Evolutionary conservation across 2,797 vertebrate species (phyloP).

Genomic region (Ctenopoma kingsleyae): DNA sequence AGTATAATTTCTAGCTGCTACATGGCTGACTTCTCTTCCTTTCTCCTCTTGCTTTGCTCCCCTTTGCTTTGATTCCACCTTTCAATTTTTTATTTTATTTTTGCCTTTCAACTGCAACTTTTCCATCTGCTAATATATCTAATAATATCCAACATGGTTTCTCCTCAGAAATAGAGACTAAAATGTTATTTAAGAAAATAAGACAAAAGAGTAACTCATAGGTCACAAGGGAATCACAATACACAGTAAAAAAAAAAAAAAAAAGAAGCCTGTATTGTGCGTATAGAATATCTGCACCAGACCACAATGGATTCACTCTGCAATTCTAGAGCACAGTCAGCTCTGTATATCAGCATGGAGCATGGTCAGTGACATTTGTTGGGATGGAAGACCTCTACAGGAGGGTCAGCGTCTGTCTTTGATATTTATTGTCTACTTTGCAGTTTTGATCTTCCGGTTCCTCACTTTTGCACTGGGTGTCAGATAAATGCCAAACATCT

Average conservation of each 20-base stretch:
- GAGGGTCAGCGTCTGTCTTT: conserved; percentile 47
- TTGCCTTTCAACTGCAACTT: conserved; percentile 19
- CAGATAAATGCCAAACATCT: conserved; percentile 47
- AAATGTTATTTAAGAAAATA: conserved; percentile 61
- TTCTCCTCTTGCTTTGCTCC: neutral
- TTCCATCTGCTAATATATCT: conserved; percentile 4
- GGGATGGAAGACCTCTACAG: conserved; percentile 24
- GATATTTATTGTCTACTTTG: conserved; percentile 42
- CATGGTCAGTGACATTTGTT: conserved; percentile 40
- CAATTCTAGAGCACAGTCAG: conserved; percentile 30
- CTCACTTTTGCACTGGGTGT: conserved; percentile 24
- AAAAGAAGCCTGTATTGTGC: conserved; percentile 31
- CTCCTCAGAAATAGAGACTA: conserved; percentile 40
- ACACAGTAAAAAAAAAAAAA: conserved; percentile 30
- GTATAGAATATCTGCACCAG: conserved; percentile 43
- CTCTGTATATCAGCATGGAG: conserved; percentile 40
- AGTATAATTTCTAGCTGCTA: neutral
- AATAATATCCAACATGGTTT: conserved; percentile 31
- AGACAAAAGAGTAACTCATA: conserved; percentile 48
- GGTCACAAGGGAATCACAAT: conserved; percentile 36
- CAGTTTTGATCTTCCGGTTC: conserved; percentile 46
- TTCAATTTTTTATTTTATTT: conserved; percentile 33
- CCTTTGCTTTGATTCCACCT: conserved; percentile 19
- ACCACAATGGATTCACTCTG: conserved; percentile 43
- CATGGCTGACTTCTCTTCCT: conserved; percentile 7